These are phyloP conservation scores for Diabrotica virgifera DNA, from an alignment of 1,140 invertebrate genomes.

Conservation along the genomic window DNA sequence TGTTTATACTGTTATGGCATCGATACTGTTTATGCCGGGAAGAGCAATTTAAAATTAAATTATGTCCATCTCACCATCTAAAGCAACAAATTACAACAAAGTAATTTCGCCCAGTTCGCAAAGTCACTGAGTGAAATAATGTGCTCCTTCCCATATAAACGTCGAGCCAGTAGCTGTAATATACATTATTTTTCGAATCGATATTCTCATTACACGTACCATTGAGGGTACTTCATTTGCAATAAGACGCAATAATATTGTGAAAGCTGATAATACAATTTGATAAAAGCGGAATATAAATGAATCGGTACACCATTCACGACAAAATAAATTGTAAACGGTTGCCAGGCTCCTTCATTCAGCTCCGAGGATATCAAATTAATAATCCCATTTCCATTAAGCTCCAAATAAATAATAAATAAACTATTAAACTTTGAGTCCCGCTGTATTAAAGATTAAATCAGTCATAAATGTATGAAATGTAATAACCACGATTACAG, in stretches of 20 bases:
- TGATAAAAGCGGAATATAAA: constrained; percentile 19
- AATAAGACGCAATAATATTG: constrained; percentile 18
- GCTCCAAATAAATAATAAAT: constrained; percentile 37
- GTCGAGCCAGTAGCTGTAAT: neutral
- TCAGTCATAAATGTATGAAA: constrained; percentile 36
- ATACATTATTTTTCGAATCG: neutral
- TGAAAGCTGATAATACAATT: constrained; percentile 12
- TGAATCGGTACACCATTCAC: constrained; percentile 2
- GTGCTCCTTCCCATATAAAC: neutral
- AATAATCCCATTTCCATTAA: constrained; percentile 28
- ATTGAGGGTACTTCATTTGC: constrained; percentile 14
- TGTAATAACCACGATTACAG: constrained; percentile 34
- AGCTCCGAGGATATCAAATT: constrained; percentile 9
- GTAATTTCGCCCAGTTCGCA: too few species aligned
- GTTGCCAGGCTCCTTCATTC: neutral
- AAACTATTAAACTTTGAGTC: constrained; percentile 42
- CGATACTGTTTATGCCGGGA: too few species aligned
- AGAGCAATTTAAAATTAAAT: too few species aligned
- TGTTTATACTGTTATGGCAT: too few species aligned
- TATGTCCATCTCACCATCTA: too few species aligned
- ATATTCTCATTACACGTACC: constrained; percentile 6
- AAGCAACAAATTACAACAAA: too few species aligned
- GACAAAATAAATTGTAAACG: constrained; percentile 13
- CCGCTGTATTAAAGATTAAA: constrained; percentile 42
- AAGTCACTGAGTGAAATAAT: neutral